Conservation (phyloP, 2,888 invertebrate species). For the Escarpia spicata region DNA sequence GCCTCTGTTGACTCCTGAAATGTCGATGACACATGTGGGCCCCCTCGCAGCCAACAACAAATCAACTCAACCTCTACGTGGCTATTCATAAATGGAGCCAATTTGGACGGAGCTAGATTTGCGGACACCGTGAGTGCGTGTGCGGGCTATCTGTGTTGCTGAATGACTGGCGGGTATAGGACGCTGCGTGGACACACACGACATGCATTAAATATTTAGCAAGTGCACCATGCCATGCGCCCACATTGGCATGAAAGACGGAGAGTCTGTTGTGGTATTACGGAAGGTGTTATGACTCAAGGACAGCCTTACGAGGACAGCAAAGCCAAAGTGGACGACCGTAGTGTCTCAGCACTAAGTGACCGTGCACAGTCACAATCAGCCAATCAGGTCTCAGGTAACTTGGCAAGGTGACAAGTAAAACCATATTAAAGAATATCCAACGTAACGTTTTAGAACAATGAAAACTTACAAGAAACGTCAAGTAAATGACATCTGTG, state of each 20-base stretch:
- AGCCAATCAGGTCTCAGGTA: too few relatives aligned
- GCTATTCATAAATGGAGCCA: conserved; percentile 3
- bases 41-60: background rate
- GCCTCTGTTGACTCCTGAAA: background rate
- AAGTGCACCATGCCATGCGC: background rate
- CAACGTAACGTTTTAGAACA: too few relatives aligned
- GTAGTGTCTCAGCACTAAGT: too few relatives aligned
- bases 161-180: background rate
- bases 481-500: too few relatives aligned
- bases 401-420: too few relatives aligned
- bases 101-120: background rate
- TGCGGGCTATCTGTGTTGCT: background rate
- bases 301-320: background rate
- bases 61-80: background rate
- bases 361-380: too few relatives aligned
- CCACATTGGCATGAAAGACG: background rate
- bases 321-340: background rate
- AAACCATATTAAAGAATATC: too few relatives aligned
- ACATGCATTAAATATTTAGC: background rate
- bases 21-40: background rate
- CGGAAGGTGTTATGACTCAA: background rate
- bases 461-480: too few relatives aligned
- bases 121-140: background rate
- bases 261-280: background rate
- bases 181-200: background rate